Evolutionary conservation across 2,888 invertebrate genomes (phyloP).

Genomic region (Eristalis intricaria): DNA sequence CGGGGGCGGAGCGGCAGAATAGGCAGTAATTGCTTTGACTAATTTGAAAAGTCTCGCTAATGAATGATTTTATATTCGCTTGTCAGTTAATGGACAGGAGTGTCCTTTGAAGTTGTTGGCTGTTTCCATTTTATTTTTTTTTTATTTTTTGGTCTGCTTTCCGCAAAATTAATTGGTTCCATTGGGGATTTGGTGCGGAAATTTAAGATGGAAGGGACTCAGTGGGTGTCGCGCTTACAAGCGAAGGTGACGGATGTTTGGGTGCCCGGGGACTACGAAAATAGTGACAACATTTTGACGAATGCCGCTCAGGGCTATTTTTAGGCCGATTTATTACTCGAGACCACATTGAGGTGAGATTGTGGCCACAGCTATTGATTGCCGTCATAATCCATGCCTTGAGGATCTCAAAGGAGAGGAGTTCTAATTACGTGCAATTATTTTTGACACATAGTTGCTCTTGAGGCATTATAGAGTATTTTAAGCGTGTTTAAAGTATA

Average conservation of each 20-base stretch:
- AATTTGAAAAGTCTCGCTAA: conserved; percentile 3
- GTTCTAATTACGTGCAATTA: background rate
- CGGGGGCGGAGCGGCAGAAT: background rate
- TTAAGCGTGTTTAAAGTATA: no score
- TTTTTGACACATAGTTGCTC: background rate
- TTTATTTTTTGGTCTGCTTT: background rate
- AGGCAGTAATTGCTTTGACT: conserved; percentile 11
- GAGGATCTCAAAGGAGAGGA: background rate
- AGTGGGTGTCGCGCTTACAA: background rate
- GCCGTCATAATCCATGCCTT: background rate
- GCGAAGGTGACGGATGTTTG: background rate
- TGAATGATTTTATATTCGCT: background rate
- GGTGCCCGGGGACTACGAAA: background rate
- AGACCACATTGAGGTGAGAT: background rate
- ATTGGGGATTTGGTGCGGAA: background rate
- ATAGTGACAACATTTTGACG: background rate
- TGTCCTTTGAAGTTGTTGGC: background rate
- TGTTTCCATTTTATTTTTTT: background rate
- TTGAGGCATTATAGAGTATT: background rate
- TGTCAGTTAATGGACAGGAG: background rate
- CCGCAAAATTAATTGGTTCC: background rate
- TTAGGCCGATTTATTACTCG: background rate
- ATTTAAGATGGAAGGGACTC: background rate
- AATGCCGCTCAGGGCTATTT: background rate
- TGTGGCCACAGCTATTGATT: background rate